Base-by-base conservation (phyloP, 2,888 invertebrate species). In the Eurytoma adleriae region DNA sequence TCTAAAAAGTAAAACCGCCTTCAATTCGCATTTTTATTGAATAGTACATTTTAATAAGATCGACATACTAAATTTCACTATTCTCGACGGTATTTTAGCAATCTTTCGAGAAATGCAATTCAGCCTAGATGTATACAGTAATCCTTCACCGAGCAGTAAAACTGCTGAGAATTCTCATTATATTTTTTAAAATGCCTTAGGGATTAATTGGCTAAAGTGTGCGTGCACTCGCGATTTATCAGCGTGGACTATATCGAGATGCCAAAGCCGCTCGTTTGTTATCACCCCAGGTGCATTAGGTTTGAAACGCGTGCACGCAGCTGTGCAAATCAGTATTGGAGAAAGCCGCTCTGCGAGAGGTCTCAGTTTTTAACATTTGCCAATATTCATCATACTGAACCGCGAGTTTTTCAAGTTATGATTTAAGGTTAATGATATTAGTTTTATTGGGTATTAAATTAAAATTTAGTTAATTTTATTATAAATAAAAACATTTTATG, bases 91-190 rank as follows among this genome's bases (percentile, higher is more conserved):
- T n/a, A n/a, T n/a, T n/a, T n/a, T n/a, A n/a, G n/a, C n/a, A n/a
- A n/a, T n/a, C n/a, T n/a, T n/a, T n/a, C n/a, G n/a, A n/a, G n/a
- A n/a, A n/a, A n/a, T n/a, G n/a, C n/a, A n/a, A n/a, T n/a, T n/a
- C n/a, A n/a, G n/a, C n/a, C n/a, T n/a, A n/a, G n/a, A n/a, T n/a
- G n/a, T n/a, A n/a, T n/a, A n/a, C n/a, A n/a, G 79, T 71, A 80
- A 85, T 84, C 81, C 82, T 83, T 85, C 85, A 83, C 7, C 81
- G 59, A 24, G 54, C 83, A 64, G 66, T 79, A 72, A 18, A 20
- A 59, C 50, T 3, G 30, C 84, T 80, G 82, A 82, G 83, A 84
- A 84, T 84, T 85, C 85, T 86, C 86, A 86, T 86, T 84, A 84
- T 83, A 86, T 86, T 86, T 86, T 85, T 86, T 82, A 83, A 74